phyloP scores from a whole-genome alignment of 2,888 invertebrate genomes.

The Phytoseiulus persimilis region DNA sequence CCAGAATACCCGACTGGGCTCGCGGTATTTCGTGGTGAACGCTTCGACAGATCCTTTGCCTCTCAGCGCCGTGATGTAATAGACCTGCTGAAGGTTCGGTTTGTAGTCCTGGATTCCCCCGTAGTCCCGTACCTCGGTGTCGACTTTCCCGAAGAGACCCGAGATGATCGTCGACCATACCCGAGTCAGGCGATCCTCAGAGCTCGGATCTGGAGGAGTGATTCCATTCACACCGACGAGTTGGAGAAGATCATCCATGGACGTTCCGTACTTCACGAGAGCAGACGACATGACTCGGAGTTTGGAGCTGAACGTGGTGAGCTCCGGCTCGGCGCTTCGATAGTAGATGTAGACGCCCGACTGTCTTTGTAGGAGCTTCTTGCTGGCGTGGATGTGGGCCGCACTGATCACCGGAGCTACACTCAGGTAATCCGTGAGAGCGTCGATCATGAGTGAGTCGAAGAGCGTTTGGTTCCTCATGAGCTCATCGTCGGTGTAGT shows the following conservation, averaged over 20 bases:
- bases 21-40: neutral
- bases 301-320: slow-evolving; percentile 16
- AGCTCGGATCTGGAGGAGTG: neutral
- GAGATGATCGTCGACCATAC: neutral
- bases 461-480: neutral
- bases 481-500: neutral
- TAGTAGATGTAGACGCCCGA: slow-evolving; percentile 20
- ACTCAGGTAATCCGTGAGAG: slow-evolving; percentile 26
- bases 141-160: neutral
- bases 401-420: slow-evolving; percentile 15
- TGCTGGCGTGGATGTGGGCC: slow-evolving; percentile 16
- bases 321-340: neutral
- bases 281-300: neutral
- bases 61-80: neutral
- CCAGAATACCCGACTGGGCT: neutral
- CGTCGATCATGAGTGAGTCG: neutral
- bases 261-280: neutral
- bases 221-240: slow-evolving; percentile 13
- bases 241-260: slow-evolving; percentile 26
- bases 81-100: neutral
- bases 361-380: neutral
- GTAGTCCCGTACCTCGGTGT: neutral
- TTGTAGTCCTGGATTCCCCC: neutral
- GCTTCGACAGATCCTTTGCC: neutral
- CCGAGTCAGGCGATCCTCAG: neutral